A percentile compares a stretch with the other conserved stretches of the same genome.
These are phyloP conservation scores for Muscina levida DNA, from an alignment of 2,888 invertebrate species.

Conservation along the genomic window DNA sequence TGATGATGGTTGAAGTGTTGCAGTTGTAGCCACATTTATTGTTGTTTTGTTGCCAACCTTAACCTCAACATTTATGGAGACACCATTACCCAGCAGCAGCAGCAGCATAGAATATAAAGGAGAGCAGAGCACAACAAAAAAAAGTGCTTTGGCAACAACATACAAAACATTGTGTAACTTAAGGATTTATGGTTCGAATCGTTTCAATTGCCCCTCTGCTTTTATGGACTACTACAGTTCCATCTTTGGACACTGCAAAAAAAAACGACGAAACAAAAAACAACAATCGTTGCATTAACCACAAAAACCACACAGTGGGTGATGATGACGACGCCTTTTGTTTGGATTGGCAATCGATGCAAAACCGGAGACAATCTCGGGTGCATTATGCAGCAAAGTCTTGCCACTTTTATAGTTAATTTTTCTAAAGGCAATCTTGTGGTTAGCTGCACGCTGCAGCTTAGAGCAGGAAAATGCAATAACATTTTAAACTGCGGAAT, in stretches of 20 bases:
- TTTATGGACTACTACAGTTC: no score
- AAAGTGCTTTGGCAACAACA: no score
- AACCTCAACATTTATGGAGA: conserved; percentile 50
- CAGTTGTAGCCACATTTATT: neutral
- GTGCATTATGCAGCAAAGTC: neutral
- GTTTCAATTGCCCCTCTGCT: conserved; percentile 53
- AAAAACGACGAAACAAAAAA: neutral
- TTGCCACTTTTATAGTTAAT: conserved; percentile 57
- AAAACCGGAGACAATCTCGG: neutral
- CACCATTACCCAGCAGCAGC: no score
- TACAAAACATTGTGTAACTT: conserved; percentile 40
- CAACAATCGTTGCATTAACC: neutral
- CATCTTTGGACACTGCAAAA: neutral
- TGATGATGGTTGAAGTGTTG: neutral
- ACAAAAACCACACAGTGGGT: conserved; percentile 60
- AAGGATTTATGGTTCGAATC: conserved; percentile 63
- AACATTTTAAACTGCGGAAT: conserved; percentile 19
- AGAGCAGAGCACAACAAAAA: conserved; percentile 19
- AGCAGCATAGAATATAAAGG: no score
- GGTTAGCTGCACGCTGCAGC: conserved; percentile 4
- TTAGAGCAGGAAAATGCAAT: neutral
- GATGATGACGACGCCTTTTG: conserved; percentile 15
- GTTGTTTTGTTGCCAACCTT: conserved; percentile 52
- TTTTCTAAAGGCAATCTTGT: conserved; percentile 12
- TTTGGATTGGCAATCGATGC: neutral